Base-by-base conservation (phyloP, 2,113 vertebrate species). In the Calypte anna region DNA sequence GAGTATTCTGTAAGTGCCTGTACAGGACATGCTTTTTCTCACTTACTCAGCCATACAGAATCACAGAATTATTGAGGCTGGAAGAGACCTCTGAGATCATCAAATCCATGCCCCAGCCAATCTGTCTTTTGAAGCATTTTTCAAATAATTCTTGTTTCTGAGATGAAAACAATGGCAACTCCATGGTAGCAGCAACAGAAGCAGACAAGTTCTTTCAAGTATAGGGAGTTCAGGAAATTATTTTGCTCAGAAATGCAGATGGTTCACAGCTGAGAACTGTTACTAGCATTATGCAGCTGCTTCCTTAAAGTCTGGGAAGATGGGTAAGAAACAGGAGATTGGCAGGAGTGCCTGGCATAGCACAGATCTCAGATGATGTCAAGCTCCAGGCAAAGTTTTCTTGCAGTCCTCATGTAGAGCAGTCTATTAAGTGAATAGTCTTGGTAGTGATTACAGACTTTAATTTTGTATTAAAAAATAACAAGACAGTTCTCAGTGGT, bases 211-310 rank as follows among this genome's bases (percentile, higher is more conserved):
- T 69, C 64, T 89, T 91, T 68, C 0, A 12, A 33, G 28, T 68
- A 7, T 50, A 68, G 18, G 43, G 38, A 64, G 33, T 83, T 86
- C 58, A 86, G 64, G 58, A 84, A 61, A 72, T 38, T 0, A 19
- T 79, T 86, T 82, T 91, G 11, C 31, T 91, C 14, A 53, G 36
- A 90, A 82, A 23, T 86, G n/a, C 53, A 83, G 68, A 14, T 90
- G 58, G 12, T 24, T 92, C 31, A 43, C 30, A 91, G 66, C 61
- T 74, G 63, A 82, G 64, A 88, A 36, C 55, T 77, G 66, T 55
- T 79, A 30, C 15, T 19, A n/a, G 30, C 4, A 25, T 86, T 96
- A 78, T 95, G 79, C 44, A 86, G 64, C 90, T 94, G 84, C 55
- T 87, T 86, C 50, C 33, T 93, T 50, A 57, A 36, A 78, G 48